Evolutionary conservation across 2,888 invertebrate genomes (phyloP).

Genomic region (Seira musarum): DNA sequence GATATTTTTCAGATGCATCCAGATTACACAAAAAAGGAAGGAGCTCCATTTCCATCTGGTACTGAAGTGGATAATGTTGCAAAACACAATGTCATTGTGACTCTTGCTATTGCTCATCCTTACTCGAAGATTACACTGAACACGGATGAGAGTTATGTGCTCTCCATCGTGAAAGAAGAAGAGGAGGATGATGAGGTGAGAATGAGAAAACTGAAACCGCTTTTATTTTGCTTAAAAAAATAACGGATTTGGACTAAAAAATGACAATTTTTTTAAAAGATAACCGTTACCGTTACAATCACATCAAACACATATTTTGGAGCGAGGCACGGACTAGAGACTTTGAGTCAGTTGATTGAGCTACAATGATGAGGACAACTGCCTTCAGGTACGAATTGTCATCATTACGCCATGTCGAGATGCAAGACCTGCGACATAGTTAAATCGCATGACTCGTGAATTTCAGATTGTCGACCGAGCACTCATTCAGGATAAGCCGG

Average conservation of each 20-base stretch:
- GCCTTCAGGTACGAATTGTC: conserved; percentile 75
- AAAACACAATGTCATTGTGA: conserved; percentile 45
- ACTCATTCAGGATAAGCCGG: conserved; percentile 78
- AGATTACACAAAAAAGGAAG: conserved; percentile 53
- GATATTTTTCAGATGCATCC: conserved; percentile 60
- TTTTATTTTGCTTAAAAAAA: too few species aligned
- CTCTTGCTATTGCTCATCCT: conserved; percentile 59
- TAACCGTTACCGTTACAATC: conserved; percentile 66
- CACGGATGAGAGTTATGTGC: conserved; percentile 63
- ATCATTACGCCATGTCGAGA: too few species aligned
- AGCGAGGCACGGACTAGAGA: conserved; percentile 84
- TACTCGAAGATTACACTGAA: conserved; percentile 55
- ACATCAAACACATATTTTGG: conserved; percentile 77
- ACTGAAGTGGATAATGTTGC: conserved; percentile 54
- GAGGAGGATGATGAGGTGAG: conserved; percentile 52
- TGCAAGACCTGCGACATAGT: too few species aligned
- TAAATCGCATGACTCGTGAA: neutral
- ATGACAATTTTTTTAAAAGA: conserved; percentile 20
- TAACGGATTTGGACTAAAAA: neutral
- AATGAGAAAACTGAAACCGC: neutral
- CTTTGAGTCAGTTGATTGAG: conserved; percentile 81
- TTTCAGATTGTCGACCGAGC: conserved; percentile 77
- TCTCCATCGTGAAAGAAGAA: conserved; percentile 49
- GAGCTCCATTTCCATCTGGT: conserved; percentile 61
- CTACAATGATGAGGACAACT: conserved; percentile 70